Base-by-base conservation (phyloP, 2,888 invertebrate genomes). In the Priocnemis perturbator region DNA sequence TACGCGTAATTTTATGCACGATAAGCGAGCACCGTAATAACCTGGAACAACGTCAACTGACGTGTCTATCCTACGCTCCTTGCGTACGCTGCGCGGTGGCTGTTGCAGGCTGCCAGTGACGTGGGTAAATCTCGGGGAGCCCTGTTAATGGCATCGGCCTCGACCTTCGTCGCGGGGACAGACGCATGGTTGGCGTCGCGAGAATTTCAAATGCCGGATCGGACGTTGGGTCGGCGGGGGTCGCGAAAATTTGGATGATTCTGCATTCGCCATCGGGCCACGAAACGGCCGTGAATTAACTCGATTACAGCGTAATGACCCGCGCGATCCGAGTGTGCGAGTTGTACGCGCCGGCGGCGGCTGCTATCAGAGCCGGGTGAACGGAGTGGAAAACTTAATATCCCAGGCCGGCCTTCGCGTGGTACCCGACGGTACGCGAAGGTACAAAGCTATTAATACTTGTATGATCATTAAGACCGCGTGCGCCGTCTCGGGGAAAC, bases 331-430 rank as follows among this genome's bases (percentile, higher is more conserved):
- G 61, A 72, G 69, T 67, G 67, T 61, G 62, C 69, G 72, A 69
- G 74, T 73, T 73, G 23, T 26, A 55, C 30, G 9, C 37, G 26
- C 4, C 7, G 37, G 47, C 20, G 26, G 17, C 7, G 37, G 47
- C 20, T 48, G 21, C n/a, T 60, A 60, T 60, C 60, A 60, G 15
- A 17, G 26, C 60, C 2, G 20, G 37, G 23, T 53, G 70, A 67
- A 70, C 67, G 66, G 67, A 65, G 60, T 52, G 67, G 72, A 67
- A 71, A 72, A 74, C 69, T 72, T 74, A 74, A 72, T 72, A 72
- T 72, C 64, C 48, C 19, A 11, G 37, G 37, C 17, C 50, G 50
- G 50, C 17, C 11, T 14, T 9, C 50, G 17, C 17, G 50, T 50
- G 50, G 50, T 19, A 17, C 19, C 50, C 3, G 19, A 50, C 50